phyloP scores from a whole-genome alignment of 2,888 invertebrate genomes.

The Minunthozetes semirufus region DNA sequence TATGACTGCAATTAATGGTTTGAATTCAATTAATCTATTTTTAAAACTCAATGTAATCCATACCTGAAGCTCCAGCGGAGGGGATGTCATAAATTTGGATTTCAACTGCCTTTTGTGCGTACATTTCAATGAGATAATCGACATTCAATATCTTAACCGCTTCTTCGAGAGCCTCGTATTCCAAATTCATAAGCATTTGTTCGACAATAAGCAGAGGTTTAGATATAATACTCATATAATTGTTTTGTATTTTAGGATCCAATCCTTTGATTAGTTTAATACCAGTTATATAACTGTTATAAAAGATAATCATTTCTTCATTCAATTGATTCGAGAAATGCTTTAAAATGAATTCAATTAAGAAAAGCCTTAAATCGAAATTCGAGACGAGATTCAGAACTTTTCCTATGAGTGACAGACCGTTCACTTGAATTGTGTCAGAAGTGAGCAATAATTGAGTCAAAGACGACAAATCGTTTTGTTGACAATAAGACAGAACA shows the following conservation, averaged over 20 bases:
- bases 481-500: slow-evolving; percentile 36
- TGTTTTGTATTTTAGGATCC: neutral
- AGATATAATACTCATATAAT: slow-evolving; percentile 42
- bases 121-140: slow-evolving; percentile 55
- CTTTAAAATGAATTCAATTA: slow-evolving; percentile 31
- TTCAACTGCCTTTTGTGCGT: slow-evolving; percentile 72
- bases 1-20: neutral
- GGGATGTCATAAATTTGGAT: slow-evolving; percentile 48
- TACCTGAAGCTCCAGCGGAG: slow-evolving; percentile 35
- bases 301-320: slow-evolving; percentile 58
- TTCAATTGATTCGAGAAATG: slow-evolving; percentile 43
- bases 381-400: slow-evolving; percentile 32
- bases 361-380: slow-evolving; percentile 28
- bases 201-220: slow-evolving; percentile 69
- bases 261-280: slow-evolving; percentile 34
- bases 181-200: slow-evolving; percentile 74
- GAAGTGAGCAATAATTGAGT: slow-evolving; percentile 9
- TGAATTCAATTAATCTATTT: neutral
- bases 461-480: slow-evolving; percentile 30
- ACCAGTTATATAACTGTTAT: slow-evolving; percentile 31
- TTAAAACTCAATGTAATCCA: neutral
- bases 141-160: slow-evolving; percentile 26
- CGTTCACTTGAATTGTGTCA: slow-evolving; percentile 8
- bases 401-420: slow-evolving; percentile 34
- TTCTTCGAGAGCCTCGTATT: slow-evolving; percentile 40